A percentile compares a stretch with the other conserved stretches of the same genome.
These are phyloP conservation scores for Carassius carassius DNA, from an alignment of 2,113 vertebrate genomes.

Conservation along the genomic window DNA sequence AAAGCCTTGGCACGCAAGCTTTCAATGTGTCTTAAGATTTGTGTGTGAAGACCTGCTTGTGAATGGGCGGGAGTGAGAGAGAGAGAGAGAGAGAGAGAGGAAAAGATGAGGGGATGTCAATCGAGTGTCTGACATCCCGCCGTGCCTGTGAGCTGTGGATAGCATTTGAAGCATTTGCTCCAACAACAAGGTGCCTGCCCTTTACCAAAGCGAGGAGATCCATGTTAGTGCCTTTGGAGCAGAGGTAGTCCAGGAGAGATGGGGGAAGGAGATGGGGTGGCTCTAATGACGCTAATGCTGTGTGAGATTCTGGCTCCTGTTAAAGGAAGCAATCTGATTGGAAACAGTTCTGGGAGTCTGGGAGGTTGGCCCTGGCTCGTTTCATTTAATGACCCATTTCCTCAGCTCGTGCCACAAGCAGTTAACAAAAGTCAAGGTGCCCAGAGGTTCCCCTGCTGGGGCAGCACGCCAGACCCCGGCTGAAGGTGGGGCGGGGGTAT, in stretches of 20 bases:
- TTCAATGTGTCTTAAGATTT: constrained; percentile 24
- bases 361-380: constrained; percentile 74
- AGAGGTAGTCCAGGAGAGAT: constrained; percentile 38
- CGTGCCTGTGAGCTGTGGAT: constrained; percentile 63
- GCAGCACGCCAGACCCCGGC: constrained; percentile 48
- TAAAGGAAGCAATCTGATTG: constrained; percentile 79
- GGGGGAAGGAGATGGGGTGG: constrained; percentile 36
- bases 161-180: constrained; percentile 75
- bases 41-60: constrained; percentile 20
- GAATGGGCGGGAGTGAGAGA: constrained; percentile 23
- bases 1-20: constrained; percentile 28
- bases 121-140: constrained; percentile 65
- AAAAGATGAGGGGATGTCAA: constrained; percentile 40
- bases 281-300: constrained; percentile 61
- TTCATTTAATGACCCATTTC: constrained; percentile 84
- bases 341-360: constrained; percentile 78
- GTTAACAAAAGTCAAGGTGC: constrained; percentile 81
- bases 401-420: constrained; percentile 78
- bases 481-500: constrained; percentile 43
- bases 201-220: constrained; percentile 59
- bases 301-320: constrained; percentile 61
- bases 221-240: constrained; percentile 33
- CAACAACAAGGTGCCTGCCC: constrained; percentile 70
- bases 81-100: background rate
- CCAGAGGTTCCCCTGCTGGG: constrained; percentile 72